phyloP scores from a whole-genome alignment of 2,888 invertebrate genomes.

The Tiphia femorata region DNA sequence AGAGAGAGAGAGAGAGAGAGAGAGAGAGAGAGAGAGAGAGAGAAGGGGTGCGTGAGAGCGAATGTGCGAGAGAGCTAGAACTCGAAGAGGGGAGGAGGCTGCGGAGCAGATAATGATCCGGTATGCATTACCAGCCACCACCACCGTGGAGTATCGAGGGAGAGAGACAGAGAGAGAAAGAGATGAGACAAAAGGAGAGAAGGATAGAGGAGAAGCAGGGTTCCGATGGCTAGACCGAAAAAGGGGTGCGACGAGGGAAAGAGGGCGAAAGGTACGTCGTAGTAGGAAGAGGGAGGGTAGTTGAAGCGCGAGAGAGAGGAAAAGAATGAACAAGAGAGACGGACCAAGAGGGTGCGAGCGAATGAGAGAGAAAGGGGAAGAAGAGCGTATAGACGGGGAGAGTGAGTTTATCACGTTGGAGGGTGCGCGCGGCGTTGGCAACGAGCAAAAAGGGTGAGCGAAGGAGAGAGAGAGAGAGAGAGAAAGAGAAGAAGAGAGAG shows the following conservation, averaged over 20 bases:
- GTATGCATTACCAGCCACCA: slow-evolving; percentile 37
- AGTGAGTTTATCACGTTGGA: no score
- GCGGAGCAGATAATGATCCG: slow-evolving; percentile 45
- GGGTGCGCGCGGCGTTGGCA: no score
- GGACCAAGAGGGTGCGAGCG: no score
- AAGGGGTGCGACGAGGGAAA: not conserved
- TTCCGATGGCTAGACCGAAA: no score
- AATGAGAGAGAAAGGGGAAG: no score
- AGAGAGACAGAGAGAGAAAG: slow-evolving; percentile 12
- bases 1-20: not conserved
- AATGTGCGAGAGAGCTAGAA: not conserved
- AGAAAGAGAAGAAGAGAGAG: slow-evolving; percentile 34
- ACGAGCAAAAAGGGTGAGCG: no score
- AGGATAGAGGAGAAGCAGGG: not conserved
- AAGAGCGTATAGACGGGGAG: no score
- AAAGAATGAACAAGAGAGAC: slow-evolving; percentile 1
- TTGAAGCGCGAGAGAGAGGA: slow-evolving; percentile 4
- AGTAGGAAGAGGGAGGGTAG: not conserved
- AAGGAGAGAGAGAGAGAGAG: not conserved
- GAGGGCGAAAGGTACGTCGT: slow-evolving; percentile 1
- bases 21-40: slow-evolving; percentile 4
- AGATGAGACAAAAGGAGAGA: not conserved
- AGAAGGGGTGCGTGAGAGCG: not conserved
- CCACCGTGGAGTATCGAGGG: slow-evolving; percentile 27
- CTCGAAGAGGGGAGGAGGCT: slow-evolving; percentile 8